These are phyloP conservation scores for Brachionus rotundiformis DNA, from an alignment of 1,140 invertebrate genomes.

Conservation along the genomic window DNA sequence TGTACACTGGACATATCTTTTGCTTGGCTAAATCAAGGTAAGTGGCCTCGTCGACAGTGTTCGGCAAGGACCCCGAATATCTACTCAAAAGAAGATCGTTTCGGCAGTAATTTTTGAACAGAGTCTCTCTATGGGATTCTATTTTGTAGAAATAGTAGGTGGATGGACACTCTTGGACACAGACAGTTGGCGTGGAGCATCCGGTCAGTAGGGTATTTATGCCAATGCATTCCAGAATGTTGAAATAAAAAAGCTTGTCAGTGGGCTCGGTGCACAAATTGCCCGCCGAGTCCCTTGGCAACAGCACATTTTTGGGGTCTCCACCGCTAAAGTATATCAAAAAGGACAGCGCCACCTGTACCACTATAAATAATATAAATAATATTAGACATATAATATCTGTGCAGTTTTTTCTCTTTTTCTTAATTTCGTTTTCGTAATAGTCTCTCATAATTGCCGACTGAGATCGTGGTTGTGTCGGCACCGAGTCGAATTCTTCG, in stretches of 20 bases:
- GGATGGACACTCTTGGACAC: constrained; percentile 32
- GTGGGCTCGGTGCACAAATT: constrained; percentile 1
- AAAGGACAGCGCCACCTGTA: neutral
- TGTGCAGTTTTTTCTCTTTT: constrained; percentile 44
- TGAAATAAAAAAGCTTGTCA: constrained; percentile 35
- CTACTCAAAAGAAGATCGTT: neutral
- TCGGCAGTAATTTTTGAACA: neutral
- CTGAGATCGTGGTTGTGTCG: neutral
- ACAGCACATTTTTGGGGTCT: neutral
- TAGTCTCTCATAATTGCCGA: constrained; percentile 27
- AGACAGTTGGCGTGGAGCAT: constrained; percentile 21
- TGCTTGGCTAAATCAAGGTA: neutral
- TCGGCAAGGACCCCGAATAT: constrained; percentile 14
- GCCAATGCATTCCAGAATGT: constrained; percentile 42
- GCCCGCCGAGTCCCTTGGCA: constrained; percentile 19
- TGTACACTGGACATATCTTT: constrained; percentile 48
- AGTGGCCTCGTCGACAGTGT: neutral
- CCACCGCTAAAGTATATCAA: constrained; percentile 38
- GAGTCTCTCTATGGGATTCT: neutral
- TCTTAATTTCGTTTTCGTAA: constrained; percentile 20
- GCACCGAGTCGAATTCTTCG: constrained; percentile 27
- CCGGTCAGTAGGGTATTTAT: constrained; percentile 4
- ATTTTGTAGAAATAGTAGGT: constrained; percentile 29
- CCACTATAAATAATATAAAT: constrained; percentile 15
- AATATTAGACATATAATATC: constrained; percentile 25